phyloP scores from a whole-genome alignment of 1,140 invertebrate genomes.

The Ceratosolen fusciceps region DNA sequence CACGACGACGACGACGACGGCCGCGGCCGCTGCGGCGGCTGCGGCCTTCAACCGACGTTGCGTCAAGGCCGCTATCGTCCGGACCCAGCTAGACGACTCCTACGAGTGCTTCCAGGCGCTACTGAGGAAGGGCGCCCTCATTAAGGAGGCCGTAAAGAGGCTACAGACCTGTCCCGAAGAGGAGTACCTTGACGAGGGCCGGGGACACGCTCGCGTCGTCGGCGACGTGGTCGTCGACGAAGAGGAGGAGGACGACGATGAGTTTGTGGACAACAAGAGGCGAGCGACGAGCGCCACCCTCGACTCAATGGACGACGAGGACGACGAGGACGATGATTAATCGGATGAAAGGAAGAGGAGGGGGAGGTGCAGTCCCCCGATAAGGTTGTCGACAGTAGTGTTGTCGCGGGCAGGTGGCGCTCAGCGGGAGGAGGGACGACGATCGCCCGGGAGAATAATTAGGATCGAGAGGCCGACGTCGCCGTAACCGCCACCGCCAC shows the following conservation, averaged over 20 bases:
- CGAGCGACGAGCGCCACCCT: slow-evolving; percentile 27
- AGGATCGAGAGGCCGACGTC: not conserved
- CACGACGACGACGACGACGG: not conserved
- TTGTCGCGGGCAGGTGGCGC: not conserved
- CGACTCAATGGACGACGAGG: slow-evolving; percentile 67
- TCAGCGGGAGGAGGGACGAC: not conserved
- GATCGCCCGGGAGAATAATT: not conserved
- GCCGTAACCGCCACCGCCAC: not conserved
- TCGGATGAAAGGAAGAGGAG: no score
- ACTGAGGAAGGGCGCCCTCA: slow-evolving; percentile 77
- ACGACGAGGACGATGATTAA: slow-evolving; percentile 56
- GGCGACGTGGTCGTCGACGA: not conserved
- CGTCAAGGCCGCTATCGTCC: slow-evolving; percentile 31
- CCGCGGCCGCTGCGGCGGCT: slow-evolving; percentile 49
- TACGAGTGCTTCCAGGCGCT: slow-evolving; percentile 79
- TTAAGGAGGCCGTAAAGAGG: slow-evolving; percentile 80
- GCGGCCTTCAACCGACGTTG: slow-evolving; percentile 52
- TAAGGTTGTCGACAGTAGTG: no score
- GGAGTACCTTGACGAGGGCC: slow-evolving; percentile 16
- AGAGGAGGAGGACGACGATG: slow-evolving; percentile 16
- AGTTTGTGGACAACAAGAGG: slow-evolving; percentile 26
- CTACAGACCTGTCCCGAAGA: slow-evolving; percentile 73
- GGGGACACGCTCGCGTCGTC: not conserved
- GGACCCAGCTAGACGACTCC: slow-evolving; percentile 72
- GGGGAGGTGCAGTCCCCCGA: no score